A percentile compares a stretch with the other conserved stretches of the same genome.
These are phyloP conservation scores for Danio tinwini DNA, from an alignment of 2,797 vertebrate species.

Conservation along the genomic window DNA sequence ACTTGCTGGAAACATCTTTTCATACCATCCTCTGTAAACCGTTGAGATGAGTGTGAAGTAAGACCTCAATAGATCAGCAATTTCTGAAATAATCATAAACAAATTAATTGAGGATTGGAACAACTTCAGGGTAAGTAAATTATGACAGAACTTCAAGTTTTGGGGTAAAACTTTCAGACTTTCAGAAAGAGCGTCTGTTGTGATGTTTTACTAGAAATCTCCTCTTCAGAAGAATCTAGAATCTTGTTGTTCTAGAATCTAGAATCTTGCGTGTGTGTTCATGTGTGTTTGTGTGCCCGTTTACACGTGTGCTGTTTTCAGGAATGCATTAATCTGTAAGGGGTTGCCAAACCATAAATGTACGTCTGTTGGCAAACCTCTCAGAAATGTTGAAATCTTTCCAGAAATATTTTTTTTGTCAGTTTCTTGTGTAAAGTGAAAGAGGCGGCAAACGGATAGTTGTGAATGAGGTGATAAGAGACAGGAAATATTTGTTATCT, in stretches of 20 bases:
- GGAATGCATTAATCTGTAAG: background rate
- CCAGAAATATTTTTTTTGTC: no score
- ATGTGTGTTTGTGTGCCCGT: background rate
- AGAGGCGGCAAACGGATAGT: background rate
- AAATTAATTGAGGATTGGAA: no score
- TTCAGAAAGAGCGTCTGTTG: background rate
- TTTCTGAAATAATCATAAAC: no score
- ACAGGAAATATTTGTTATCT: background rate
- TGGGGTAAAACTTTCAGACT: background rate
- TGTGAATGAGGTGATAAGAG: background rate
- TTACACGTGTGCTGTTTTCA: background rate
- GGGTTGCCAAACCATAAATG: background rate
- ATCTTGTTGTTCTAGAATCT: no score
- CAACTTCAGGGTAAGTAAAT: background rate
- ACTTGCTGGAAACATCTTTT: no score
- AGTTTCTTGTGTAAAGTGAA: background rate
- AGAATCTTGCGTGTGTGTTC: background rate
- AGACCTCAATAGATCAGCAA: no score
- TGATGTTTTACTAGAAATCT: background rate
- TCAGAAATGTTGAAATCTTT: constrained; percentile 13
- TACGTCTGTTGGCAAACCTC: background rate
- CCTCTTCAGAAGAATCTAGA: background rate
- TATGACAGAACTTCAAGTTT: background rate
- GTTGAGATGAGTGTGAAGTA: no score
- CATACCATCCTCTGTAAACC: no score